Evolutionary conservation across 1,140 invertebrate species (phyloP), one percentile per base, ranked within the genome.

Genomic region (Campoletis sonorensis): DNA sequence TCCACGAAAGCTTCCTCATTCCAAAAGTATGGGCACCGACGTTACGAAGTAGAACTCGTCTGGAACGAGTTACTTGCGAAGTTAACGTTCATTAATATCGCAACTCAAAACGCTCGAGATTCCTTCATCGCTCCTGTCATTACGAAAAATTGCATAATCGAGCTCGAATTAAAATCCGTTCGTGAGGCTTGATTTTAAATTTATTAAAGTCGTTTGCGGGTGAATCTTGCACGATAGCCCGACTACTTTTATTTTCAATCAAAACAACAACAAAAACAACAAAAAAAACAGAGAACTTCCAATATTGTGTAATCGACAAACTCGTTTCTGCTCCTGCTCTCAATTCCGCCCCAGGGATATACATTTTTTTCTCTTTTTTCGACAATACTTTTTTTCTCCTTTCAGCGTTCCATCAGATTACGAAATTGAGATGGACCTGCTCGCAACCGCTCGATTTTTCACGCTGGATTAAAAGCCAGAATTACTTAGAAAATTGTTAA

Each of bases 1-100:
- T 33, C 33, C 27, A 68, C 26, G 18, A 37, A 37, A 71, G 68
- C 68, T 71, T 71, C 68, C 68, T 71, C 68, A 71, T 71, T 71
- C 68, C 68, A 18, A 71, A 45, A 45, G 40, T 11, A 45, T 13
- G 40, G 8, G 40, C 8, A 45, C 5, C 27, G 68, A 40, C 18
- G 68, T 71, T 71, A 71, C 33, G 33, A 71, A 33, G 33, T 71
- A 58, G 21, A 58, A 58, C 54, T 58, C 54, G 54, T 58, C 54
- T 58, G 18, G 27, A n/a, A n/a, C 27, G 68, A n/a, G 68, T 30
- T n/a, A 33, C 68, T 71, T 26, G 64, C 23, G 64, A 15, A 21
- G 30, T 30, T 33, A 40, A 40, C 27, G 27, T 71, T 37, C 33
- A 71, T 71, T 71, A 71, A 71, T 71, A 71, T 71, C 68, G 68